Percentiles rank a stretch among this genome's conserved stretches.
Evolutionary conservation across 2,797 vertebrate genomes (phyloP).

Genomic region (Onychomys leucogaster): DNA sequence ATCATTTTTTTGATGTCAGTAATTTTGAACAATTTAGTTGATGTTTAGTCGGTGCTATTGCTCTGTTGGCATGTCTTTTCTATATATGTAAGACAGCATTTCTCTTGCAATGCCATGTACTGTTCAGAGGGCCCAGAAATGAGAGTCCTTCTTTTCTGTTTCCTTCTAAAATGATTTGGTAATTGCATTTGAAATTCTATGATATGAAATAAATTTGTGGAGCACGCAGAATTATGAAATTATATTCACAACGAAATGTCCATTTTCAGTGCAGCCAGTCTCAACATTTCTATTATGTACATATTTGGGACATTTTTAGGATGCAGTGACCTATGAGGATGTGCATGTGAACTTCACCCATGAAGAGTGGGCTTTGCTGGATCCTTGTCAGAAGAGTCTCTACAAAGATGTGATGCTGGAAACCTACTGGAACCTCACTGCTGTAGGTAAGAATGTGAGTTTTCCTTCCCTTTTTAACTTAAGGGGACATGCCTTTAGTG

Average conservation of each 20-base stretch:
- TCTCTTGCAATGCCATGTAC: neutral
- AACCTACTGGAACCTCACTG: neutral
- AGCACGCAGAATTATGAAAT: neutral
- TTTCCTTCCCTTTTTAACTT: neutral
- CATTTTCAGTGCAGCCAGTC: neutral
- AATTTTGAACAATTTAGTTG: neutral
- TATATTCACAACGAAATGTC: neutral
- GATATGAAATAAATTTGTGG: neutral
- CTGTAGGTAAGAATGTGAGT: neutral
- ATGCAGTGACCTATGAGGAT: neutral
- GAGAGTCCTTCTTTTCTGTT: neutral
- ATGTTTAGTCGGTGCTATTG: neutral
- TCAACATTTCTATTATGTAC: neutral
- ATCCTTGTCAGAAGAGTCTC: neutral
- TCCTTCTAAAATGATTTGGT: neutral
- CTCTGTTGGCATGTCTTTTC: neutral
- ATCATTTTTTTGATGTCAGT: neutral
- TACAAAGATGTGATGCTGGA: conserved; percentile 20
- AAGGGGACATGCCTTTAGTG: neutral
- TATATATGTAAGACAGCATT: neutral
- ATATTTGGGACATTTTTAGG: neutral
- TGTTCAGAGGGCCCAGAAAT: neutral
- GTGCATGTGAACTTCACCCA: neutral
- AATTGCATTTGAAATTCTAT: neutral
- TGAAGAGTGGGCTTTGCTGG: conserved; percentile 4